Percentiles rank a stretch among this genome's conserved stretches.
Evolutionary conservation across 2,797 vertebrate genomes (phyloP).

Genomic region (Macroramphosus scolopax): DNA sequence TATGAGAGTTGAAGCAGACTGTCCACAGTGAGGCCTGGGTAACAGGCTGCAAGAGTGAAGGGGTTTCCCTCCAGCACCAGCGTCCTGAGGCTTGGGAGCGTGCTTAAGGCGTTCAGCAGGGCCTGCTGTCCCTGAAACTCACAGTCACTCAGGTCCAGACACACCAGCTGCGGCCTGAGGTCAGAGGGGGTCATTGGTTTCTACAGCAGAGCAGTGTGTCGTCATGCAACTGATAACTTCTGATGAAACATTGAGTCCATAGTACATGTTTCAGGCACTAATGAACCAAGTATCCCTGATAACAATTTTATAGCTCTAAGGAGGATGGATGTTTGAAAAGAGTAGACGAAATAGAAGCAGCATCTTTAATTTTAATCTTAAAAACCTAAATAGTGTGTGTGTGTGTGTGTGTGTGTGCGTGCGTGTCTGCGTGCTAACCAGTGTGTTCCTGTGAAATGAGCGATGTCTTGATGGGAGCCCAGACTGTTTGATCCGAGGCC

Average conservation of each 20-base stretch:
- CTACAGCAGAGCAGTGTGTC: too few species aligned
- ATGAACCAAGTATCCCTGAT: too few species aligned
- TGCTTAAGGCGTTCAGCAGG: conserved; percentile 68
- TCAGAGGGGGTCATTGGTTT: too few species aligned
- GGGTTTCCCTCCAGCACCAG: conserved; percentile 87
- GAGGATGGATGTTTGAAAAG: too few species aligned
- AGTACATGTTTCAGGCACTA: too few species aligned
- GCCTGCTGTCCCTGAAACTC: conserved; percentile 72
- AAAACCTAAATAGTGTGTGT: too few species aligned
- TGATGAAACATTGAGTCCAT: too few species aligned
- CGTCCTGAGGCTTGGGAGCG: conserved; percentile 71
- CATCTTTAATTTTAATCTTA: too few species aligned
- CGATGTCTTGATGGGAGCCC: conserved; percentile 58
- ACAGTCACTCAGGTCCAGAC: conserved; percentile 88
- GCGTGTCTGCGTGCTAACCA: conserved; percentile 75
- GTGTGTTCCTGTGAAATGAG: conserved; percentile 61
- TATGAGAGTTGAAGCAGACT: conserved; percentile 73
- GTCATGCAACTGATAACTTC: too few species aligned
- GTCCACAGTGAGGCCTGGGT: conserved; percentile 84
- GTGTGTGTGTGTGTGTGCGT: too few species aligned
- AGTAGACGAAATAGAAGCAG: too few species aligned
- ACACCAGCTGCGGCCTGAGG: conserved; percentile 84
- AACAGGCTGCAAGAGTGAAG: conserved; percentile 75
- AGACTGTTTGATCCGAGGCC: conserved; percentile 81
- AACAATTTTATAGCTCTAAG: too few species aligned